Conservation (phyloP, 1,140 invertebrate genomes). For the Drosophila elegans region DNA sequence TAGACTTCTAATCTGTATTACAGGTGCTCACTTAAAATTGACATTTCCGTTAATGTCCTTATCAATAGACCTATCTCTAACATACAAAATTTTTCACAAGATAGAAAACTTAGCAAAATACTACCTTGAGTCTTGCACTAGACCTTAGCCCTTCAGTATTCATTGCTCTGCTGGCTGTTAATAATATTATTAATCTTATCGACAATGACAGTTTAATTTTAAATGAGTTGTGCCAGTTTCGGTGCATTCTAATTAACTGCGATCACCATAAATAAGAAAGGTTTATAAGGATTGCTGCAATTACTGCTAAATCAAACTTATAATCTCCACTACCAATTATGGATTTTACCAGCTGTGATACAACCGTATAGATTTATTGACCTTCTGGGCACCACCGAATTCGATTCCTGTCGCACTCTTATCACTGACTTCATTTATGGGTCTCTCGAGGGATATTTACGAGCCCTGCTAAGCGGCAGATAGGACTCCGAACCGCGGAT, state of each 20-base stretch:
- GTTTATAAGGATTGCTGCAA: not conserved
- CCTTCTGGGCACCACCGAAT: not conserved
- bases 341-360: not conserved
- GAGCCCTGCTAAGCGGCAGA: conserved; percentile 1
- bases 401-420: too few relatives aligned
- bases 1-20: not conserved
- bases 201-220: not conserved
- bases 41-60: not conserved
- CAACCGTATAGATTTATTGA: conserved; percentile 1
- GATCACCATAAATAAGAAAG: not conserved
- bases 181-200: conserved; percentile 1
- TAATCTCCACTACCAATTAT: not conserved
- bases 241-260: conserved; percentile 11
- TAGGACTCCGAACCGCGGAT: not conserved
- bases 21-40: not conserved
- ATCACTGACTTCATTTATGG: conserved; percentile 14
- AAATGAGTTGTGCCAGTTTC: not conserved
- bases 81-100: too few relatives aligned
- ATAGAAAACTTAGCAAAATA: not conserved
- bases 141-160: not conserved
- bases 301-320: not conserved
- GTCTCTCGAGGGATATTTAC: conserved; percentile 30
- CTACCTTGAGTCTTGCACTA: not conserved
- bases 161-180: not conserved
- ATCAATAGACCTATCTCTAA: not conserved